Conservation (phyloP, 2,888 invertebrate genomes). For the Acanthopleura granulata region DNA sequence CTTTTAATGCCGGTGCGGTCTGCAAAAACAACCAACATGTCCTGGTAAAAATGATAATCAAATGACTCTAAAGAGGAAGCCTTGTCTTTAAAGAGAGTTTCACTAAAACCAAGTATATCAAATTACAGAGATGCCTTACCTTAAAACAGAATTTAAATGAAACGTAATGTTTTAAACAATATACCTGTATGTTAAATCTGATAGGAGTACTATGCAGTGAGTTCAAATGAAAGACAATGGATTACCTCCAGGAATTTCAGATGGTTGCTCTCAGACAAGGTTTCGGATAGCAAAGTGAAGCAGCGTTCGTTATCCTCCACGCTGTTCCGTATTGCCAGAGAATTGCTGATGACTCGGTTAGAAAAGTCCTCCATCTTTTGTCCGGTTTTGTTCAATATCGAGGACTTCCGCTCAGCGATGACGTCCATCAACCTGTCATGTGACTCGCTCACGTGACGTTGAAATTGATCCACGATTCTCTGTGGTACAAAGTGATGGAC, state of each 20-base stretch:
- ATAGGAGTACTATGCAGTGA: too few species aligned
- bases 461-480: background rate
- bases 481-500: background rate
- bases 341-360: background rate
- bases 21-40: background rate
- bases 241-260: too few species aligned
- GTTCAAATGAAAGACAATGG: too few species aligned
- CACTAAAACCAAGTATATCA: too few species aligned
- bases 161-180: too few species aligned
- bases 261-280: too few species aligned
- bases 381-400: background rate
- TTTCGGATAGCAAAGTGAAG: background rate
- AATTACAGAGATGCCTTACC: too few species aligned
- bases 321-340: background rate
- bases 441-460: background rate
- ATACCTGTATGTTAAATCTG: too few species aligned
- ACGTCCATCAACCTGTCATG: background rate
- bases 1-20: background rate
- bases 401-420: background rate
- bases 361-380: background rate
- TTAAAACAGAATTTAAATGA: too few species aligned
- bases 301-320: conserved; percentile 1
- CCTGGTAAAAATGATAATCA: too few species aligned
- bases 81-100: too few species aligned
- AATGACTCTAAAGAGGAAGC: too few species aligned